These are phyloP conservation scores for Crypturellus undulatus DNA, from an alignment of 2,113 vertebrate genomes.

Conservation along the genomic window DNA sequence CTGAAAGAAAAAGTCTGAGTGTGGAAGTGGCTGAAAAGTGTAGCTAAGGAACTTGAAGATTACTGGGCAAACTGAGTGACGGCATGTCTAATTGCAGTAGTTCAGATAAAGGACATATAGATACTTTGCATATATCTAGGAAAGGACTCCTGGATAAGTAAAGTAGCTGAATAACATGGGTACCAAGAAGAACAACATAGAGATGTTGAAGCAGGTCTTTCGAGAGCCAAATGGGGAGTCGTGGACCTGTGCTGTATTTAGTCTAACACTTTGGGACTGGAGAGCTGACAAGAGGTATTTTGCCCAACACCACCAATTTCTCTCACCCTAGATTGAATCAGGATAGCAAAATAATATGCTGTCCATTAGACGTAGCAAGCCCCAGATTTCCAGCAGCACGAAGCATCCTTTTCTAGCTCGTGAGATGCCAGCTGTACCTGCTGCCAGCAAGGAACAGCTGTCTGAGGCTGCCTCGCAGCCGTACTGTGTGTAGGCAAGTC, in stretches of 20 bases:
- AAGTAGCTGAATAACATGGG: background rate
- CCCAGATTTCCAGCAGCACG: background rate
- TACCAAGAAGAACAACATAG: background rate
- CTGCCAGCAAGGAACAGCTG: background rate
- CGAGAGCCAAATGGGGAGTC: background rate
- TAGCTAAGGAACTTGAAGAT: background rate
- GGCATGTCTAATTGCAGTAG: background rate
- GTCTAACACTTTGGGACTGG: background rate
- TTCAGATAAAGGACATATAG: background rate
- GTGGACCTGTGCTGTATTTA: background rate
- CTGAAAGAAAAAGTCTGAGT: background rate
- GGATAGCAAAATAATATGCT: accelerated
- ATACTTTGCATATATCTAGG: background rate
- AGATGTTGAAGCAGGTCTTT: background rate
- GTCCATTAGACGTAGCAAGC: accelerated
- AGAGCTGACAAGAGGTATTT: background rate
- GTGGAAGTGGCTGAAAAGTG: background rate
- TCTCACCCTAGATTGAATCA: background rate
- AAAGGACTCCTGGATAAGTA: background rate
- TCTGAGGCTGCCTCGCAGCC: background rate
- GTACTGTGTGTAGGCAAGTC: accelerated
- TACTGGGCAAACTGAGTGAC: background rate
- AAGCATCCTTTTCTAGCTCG: background rate
- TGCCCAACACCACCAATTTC: background rate
- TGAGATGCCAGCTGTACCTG: background rate